These are phyloP conservation scores for Hystrix cristata DNA, from an alignment of 2,113 vertebrate genomes.

Conservation along the genomic window DNA sequence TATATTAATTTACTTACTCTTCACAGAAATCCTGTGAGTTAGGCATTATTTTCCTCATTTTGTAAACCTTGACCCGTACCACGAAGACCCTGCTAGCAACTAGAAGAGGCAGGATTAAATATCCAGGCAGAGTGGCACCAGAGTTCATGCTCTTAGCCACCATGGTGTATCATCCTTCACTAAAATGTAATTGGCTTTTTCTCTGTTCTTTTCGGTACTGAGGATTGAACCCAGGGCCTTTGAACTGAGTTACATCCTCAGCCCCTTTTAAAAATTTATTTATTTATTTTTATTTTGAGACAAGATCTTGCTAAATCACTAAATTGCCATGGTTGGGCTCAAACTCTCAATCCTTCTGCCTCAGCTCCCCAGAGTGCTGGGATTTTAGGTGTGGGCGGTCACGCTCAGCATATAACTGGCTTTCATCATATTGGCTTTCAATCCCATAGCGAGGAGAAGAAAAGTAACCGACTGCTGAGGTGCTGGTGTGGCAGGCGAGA, in stretches of 20 bases:
- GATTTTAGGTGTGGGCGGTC: not conserved
- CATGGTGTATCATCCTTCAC: not conserved
- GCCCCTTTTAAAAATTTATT: not conserved
- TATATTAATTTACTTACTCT: not conserved
- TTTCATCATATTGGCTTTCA: not conserved
- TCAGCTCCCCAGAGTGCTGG: not conserved
- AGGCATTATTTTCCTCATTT: not conserved
- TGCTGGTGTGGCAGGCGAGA: not conserved
- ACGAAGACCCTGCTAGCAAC: not conserved
- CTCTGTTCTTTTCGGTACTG: not conserved
- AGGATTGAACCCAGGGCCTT: not conserved
- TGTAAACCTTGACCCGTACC: not conserved
- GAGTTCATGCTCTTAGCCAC: not conserved
- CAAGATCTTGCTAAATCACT: not conserved
- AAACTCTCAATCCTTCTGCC: not conserved
- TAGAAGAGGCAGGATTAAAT: not conserved
- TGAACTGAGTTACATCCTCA: not conserved
- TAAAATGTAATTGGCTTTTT: not conserved
- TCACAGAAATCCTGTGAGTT: not conserved
- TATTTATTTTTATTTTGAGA: not conserved
- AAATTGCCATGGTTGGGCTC: not conserved
- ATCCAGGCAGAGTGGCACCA: not conserved
- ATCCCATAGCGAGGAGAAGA: not conserved
- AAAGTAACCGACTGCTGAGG: not conserved
- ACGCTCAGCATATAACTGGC: not conserved